A percentile compares a stretch with the other conserved stretches of the same genome.
Conservation (phyloP, 2,113 vertebrate species). For the Elephas maximus region DNA sequence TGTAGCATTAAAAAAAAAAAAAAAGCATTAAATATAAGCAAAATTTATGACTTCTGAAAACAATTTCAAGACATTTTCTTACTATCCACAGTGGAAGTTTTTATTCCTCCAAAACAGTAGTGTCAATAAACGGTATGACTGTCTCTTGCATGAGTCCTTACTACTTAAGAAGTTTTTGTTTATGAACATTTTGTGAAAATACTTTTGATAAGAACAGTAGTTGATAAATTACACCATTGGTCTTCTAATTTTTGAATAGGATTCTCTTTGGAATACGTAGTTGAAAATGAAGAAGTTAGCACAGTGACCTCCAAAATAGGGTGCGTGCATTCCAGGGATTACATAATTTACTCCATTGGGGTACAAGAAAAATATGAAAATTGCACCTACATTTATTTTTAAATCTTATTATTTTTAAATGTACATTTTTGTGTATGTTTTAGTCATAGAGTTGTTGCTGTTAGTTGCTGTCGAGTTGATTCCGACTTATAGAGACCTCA, state of each 20-base stretch:
- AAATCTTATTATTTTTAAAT: conserved; percentile 38
- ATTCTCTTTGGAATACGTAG: not conserved
- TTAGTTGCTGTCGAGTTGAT: not conserved
- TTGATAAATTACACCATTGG: not conserved
- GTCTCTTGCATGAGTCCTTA: not conserved
- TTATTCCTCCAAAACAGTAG: conserved; percentile 35
- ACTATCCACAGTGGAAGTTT: not conserved
- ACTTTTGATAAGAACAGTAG: conserved; percentile 7
- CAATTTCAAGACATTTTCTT: conserved; percentile 18
- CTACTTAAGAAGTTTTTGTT: conserved; percentile 30
- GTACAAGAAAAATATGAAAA: conserved; percentile 34
- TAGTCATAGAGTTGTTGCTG: not conserved
- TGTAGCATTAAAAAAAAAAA: not conserved
- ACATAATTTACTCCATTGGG: not conserved
- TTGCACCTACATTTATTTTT: not conserved
- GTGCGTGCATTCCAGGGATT: not conserved
- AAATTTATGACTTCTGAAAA: conserved; percentile 35
- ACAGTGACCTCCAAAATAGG: not conserved
- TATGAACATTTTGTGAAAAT: conserved; percentile 60
- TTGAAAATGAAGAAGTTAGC: not conserved
- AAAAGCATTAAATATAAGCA: not conserved
- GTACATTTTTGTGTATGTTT: not conserved
- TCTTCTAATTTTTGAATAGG: not conserved
- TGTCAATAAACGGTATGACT: not conserved
- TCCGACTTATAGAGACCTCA: not conserved